A percentile compares a stretch with the other conserved stretches of the same genome.
phyloP scores from a whole-genome alignment of 2,113 vertebrate species.

The Otocyon megalotis region DNA sequence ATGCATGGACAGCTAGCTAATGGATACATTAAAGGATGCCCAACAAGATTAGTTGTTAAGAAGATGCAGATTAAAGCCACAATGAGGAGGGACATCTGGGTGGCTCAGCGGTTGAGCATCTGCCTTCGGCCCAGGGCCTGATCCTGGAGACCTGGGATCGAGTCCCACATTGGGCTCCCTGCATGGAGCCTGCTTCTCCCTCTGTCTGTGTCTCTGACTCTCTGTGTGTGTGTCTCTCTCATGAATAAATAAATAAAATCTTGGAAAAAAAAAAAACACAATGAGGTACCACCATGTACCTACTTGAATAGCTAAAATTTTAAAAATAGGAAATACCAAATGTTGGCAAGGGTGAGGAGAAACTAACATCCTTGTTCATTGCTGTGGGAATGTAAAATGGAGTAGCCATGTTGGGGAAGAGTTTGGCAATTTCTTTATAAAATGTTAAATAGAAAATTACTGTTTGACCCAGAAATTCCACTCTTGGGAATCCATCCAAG shows the following conservation, averaged over 20 bases:
- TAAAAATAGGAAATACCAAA: not conserved
- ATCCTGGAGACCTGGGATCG: no score
- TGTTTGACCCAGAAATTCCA: constrained; percentile 38
- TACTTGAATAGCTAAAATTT: not conserved
- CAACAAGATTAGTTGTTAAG: not conserved
- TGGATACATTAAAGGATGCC: not conserved
- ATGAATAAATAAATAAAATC: no score
- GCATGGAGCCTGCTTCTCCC: no score
- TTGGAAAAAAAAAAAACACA: not conserved
- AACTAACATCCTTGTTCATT: not conserved
- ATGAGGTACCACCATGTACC: not conserved
- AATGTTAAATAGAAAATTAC: constrained; percentile 47
- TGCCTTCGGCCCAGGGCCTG: no score
- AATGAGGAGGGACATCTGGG: not conserved
- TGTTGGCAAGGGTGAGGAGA: not conserved
- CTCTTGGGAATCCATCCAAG: constrained; percentile 4
- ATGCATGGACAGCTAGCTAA: not conserved
- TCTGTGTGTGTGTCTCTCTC: no score
- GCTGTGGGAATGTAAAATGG: not conserved
- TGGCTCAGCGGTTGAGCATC: no score
- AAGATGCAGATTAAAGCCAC: constrained; percentile 8
- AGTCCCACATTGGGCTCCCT: no score
- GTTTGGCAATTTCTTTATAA: constrained; percentile 7
- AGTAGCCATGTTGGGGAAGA: not conserved
- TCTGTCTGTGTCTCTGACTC: no score